Percentiles rank a stretch among this genome's conserved stretches.
Evolutionary conservation across 2,113 vertebrate species (phyloP).

Genomic region (Tachysurus vachellii): DNA sequence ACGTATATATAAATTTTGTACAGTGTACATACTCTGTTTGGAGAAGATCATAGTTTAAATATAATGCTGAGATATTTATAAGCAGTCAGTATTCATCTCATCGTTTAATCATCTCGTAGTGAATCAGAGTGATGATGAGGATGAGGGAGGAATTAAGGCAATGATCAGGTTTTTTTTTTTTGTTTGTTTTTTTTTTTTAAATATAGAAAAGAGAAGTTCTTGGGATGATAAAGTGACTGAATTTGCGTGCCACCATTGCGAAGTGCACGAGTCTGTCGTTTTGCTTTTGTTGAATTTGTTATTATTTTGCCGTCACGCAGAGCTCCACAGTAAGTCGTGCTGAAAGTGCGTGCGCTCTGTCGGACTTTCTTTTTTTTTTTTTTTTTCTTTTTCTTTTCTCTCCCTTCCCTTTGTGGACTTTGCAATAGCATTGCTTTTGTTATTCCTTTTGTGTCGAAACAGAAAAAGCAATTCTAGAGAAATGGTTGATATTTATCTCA

Average conservation of each 20-base stretch:
- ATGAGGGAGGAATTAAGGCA: background rate
- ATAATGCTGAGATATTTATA: constrained; percentile 67
- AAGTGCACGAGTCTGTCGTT: constrained; percentile 11
- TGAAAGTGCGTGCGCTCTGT: background rate
- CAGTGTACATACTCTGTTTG: constrained; percentile 69
- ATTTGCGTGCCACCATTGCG: background rate
- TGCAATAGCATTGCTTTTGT: constrained; percentile 10
- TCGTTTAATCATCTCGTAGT: constrained; percentile 31
- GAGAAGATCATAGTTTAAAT: constrained; percentile 52
- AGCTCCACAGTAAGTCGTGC: background rate
- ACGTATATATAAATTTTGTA: constrained; percentile 60
- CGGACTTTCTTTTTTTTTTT: background rate
- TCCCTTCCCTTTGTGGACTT: background rate
- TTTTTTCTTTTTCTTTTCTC: background rate
- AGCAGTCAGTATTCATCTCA: constrained; percentile 59
- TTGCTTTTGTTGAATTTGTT: background rate
- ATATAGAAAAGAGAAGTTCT: background rate
- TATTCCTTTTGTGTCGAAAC: background rate
- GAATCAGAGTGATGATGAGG: background rate
- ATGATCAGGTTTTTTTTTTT: too few relatives aligned
- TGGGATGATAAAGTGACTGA: constrained; percentile 19
- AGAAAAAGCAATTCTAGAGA: constrained; percentile 29
- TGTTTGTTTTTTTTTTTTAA: background rate
- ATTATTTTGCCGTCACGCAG: background rate
- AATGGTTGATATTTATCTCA: constrained; percentile 18